Percentiles rank a stretch among this genome's conserved stretches.
These are phyloP conservation scores for Mormoops blainvillei DNA, from an alignment of 2,113 vertebrate genomes.

Conservation along the genomic window DNA sequence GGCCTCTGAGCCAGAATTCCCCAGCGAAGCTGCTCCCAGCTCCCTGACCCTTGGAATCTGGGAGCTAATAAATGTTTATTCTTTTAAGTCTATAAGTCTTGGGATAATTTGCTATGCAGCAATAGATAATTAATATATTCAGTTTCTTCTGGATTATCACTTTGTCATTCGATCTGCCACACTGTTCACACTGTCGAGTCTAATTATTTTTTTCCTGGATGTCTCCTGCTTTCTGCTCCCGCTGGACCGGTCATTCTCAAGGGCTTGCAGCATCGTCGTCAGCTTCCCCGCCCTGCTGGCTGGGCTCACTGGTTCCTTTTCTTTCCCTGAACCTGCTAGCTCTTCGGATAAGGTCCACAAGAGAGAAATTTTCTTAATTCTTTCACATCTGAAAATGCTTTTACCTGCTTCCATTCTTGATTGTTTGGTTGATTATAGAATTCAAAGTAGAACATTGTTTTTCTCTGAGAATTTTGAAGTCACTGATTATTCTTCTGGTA, in stretches of 20 bases:
- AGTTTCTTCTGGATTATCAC: not conserved
- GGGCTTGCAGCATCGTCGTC: accelerated
- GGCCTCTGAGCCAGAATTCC: not conserved
- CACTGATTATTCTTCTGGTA: not conserved
- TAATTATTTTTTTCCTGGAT: not conserved
- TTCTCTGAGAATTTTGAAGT: not conserved
- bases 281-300: not conserved
- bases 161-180: not conserved
- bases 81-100: not conserved
- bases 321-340: not conserved
- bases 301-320: not conserved
- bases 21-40: not conserved
- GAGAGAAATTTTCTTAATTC: not conserved
- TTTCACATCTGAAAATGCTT: not conserved
- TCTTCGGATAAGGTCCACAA: not conserved
- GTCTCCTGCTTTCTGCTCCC: not conserved
- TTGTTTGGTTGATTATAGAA: not conserved
- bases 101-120: not conserved
- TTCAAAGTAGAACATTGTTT: not conserved
- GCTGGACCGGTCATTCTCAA: not conserved
- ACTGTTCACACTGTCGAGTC: not conserved
- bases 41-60: not conserved
- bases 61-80: not conserved
- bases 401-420: not conserved
- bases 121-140: not conserved